Conservation (phyloP, 1,140 invertebrate genomes). For the Trissolcus basalis region DNA sequence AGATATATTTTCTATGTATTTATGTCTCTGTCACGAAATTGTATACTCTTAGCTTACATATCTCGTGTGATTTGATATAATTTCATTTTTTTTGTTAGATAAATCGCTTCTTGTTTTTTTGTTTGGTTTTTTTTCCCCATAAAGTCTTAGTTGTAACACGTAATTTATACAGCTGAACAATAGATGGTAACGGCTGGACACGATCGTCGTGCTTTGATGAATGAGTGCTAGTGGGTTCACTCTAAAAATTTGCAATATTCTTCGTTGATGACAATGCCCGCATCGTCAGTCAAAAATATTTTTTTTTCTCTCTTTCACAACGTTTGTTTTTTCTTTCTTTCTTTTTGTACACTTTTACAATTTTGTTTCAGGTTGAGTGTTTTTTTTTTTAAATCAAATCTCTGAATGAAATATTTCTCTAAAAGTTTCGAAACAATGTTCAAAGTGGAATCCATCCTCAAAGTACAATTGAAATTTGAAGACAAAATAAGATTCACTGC, state of each 20-base stretch:
- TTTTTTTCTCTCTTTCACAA: constrained; percentile 21
- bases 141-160: constrained; percentile 56
- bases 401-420: no score
- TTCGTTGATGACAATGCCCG: constrained; percentile 48
- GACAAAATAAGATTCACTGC: no score
- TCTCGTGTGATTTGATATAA: constrained; percentile 52
- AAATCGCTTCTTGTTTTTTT: constrained; percentile 40
- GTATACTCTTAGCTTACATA: constrained; percentile 39
- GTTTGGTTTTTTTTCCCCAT: constrained; percentile 9
- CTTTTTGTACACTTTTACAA: neutral
- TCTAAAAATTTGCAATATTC: constrained; percentile 15
- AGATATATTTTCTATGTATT: constrained; percentile 47
- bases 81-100: constrained; percentile 38
- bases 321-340: neutral
- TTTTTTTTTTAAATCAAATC: no score
- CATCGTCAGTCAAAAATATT: constrained; percentile 48
- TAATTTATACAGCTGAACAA: constrained; percentile 69
- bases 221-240: constrained; percentile 19
- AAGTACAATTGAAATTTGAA: no score
- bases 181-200: constrained; percentile 73
- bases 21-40: constrained; percentile 46
- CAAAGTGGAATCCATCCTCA: no score
- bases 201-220: constrained; percentile 42
- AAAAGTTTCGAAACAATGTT: no score
- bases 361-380: no score